phyloP scores from a whole-genome alignment of 2,888 invertebrate genomes.

The Clanis bilineata region DNA sequence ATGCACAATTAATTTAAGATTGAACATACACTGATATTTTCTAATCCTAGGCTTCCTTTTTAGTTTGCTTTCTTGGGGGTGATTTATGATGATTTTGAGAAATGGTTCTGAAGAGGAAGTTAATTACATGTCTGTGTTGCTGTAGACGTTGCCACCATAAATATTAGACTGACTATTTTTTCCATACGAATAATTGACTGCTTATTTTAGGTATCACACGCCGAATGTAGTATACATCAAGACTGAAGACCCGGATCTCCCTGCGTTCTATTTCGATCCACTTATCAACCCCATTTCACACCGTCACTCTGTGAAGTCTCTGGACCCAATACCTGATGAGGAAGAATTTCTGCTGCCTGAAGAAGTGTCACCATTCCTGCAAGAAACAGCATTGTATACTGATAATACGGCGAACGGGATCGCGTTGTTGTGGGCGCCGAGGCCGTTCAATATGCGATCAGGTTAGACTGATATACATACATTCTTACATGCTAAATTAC shows the following conservation, averaged over 20 bases:
- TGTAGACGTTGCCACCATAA: background rate
- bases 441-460: constrained; percentile 98
- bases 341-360: constrained; percentile 97
- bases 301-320: constrained; percentile 91
- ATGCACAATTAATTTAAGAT: too few relatives aligned
- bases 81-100: too few relatives aligned
- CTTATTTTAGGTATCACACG: constrained; percentile 93
- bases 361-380: constrained; percentile 94
- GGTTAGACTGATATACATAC: too few relatives aligned
- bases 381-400: constrained; percentile 97
- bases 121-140: too few relatives aligned
- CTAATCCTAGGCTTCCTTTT: too few relatives aligned
- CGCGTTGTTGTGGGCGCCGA: constrained; percentile 97
- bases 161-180: background rate
- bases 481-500: too few relatives aligned
- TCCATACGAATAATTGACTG: background rate
- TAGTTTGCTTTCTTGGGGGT: too few relatives aligned
- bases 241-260: constrained; percentile 99
- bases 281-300: constrained; percentile 99
- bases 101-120: too few relatives aligned
- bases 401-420: constrained; percentile 99
- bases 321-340: constrained; percentile 95
- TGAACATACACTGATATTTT: too few relatives aligned
- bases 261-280: constrained; percentile 99
- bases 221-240: constrained; percentile 99